phyloP scores from a whole-genome alignment of 2,888 invertebrate genomes.

The Caradrina kadenii region DNA sequence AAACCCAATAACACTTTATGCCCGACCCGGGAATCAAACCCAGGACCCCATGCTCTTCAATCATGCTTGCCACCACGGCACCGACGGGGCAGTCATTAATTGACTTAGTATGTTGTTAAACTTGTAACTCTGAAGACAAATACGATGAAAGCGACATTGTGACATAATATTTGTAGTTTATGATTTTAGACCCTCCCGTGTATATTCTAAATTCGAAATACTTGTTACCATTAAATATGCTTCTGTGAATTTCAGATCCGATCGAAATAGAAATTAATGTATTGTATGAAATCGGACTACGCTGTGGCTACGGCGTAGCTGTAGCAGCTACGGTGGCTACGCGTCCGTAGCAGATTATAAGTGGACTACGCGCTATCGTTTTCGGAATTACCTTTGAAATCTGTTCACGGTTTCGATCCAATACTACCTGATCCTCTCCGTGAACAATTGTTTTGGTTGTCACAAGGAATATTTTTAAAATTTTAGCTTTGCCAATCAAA shows the following conservation, averaged over 20 bases:
- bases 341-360: slow-evolving; percentile 46
- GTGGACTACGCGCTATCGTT: slow-evolving; percentile 14
- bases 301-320: slow-evolving; percentile 48
- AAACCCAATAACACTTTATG: too few species aligned
- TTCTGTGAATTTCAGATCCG: slow-evolving; percentile 32
- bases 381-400: slow-evolving; percentile 32
- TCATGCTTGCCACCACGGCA: too few species aligned
- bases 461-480: neutral
- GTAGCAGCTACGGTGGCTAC: slow-evolving; percentile 40
- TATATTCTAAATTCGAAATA: slow-evolving; percentile 11
- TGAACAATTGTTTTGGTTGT: slow-evolving; percentile 1
- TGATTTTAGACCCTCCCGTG: too few species aligned
- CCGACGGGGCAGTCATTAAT: neutral
- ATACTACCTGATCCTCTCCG: neutral
- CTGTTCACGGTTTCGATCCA: slow-evolving; percentile 19
- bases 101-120: neutral
- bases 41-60: too few species aligned
- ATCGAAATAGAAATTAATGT: slow-evolving; percentile 46
- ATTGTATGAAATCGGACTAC: slow-evolving; percentile 44
- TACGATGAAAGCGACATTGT: too few species aligned
- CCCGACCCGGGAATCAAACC: too few species aligned
- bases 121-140: neutral
- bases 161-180: too few species aligned
- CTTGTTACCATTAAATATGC: slow-evolving; percentile 7
- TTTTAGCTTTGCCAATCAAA: neutral